Conservation (phyloP, 2,888 invertebrate genomes). For the Odontocolon sp. region DNA sequence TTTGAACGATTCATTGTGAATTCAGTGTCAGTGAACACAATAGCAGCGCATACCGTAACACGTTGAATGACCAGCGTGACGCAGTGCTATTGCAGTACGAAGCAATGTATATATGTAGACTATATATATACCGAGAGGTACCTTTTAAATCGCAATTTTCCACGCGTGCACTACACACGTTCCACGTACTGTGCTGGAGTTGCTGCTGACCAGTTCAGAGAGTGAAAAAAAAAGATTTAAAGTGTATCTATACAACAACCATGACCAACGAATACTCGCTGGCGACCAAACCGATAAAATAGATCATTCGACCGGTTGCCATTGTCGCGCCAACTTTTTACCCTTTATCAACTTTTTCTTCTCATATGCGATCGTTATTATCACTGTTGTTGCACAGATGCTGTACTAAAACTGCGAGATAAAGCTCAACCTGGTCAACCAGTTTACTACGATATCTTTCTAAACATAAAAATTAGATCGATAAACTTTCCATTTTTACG, state of each 20-base stretch:
- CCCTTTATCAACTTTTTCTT: slow-evolving; percentile 5
- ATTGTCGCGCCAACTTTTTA: background rate
- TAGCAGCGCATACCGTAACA: slow-evolving; percentile 50
- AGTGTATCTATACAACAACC: slow-evolving; percentile 32
- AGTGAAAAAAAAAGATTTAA: slow-evolving; percentile 44
- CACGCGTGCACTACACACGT: slow-evolving; percentile 63
- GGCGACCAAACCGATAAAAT: slow-evolving; percentile 51
- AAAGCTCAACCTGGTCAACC: too few relatives aligned
- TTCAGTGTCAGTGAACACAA: slow-evolving; percentile 54
- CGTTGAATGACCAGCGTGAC: slow-evolving; percentile 51
- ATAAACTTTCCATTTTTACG: too few relatives aligned
- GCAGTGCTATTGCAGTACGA: slow-evolving; percentile 38
- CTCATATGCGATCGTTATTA: too few relatives aligned
- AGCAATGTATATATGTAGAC: slow-evolving; percentile 26
- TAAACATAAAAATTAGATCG: too few relatives aligned
- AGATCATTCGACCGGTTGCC: slow-evolving; percentile 48
- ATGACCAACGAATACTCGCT: background rate
- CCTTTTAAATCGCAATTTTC: slow-evolving; percentile 72
- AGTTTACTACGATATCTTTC: too few relatives aligned
- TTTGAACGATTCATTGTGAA: slow-evolving; percentile 48
- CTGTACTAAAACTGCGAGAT: too few relatives aligned
- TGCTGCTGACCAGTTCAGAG: slow-evolving; percentile 37
- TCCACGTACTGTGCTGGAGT: slow-evolving; percentile 34
- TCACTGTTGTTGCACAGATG: too few relatives aligned
- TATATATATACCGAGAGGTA: slow-evolving; percentile 38